A percentile compares a stretch with the other conserved stretches of the same genome.
Evolutionary conservation across 2,888 invertebrate species (phyloP).

Genomic region (Linnaemya tessellans): DNA sequence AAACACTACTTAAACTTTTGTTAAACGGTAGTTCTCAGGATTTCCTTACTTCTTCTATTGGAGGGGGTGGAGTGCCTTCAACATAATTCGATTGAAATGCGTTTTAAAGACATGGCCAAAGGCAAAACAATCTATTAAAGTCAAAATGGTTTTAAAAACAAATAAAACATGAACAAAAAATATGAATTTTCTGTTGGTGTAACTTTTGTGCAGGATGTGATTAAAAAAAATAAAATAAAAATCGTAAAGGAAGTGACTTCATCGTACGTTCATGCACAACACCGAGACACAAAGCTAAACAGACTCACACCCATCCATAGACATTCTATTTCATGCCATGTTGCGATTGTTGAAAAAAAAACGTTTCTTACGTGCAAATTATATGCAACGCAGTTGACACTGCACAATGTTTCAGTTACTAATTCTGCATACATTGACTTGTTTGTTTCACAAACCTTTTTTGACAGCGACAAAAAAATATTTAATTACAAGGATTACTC

Average conservation of each 20-base stretch:
- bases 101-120: slow-evolving; percentile 65
- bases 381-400: slow-evolving; percentile 53
- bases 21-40: slow-evolving; percentile 43
- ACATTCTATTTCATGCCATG: slow-evolving; percentile 50
- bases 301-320: background rate
- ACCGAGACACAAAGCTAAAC: background rate
- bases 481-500: slow-evolving; percentile 67
- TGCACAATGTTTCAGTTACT: slow-evolving; percentile 58
- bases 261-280: slow-evolving; percentile 27
- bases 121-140: slow-evolving; percentile 59
- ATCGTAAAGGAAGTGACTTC: slow-evolving; percentile 62
- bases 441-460: slow-evolving; percentile 65
- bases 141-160: slow-evolving; percentile 43
- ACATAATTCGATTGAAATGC: slow-evolving; percentile 43
- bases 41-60: background rate
- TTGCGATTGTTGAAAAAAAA: slow-evolving; percentile 34
- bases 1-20: slow-evolving; percentile 42
- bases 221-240: slow-evolving; percentile 25
- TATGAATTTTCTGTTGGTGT: slow-evolving; percentile 35
- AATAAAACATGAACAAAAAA: slow-evolving; percentile 38
- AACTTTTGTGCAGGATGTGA: slow-evolving; percentile 48
- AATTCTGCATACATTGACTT: slow-evolving; percentile 65
- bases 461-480: slow-evolving; percentile 52
- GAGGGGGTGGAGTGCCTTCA: background rate
- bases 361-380: slow-evolving; percentile 62